A percentile compares a stretch with the other conserved stretches of the same genome.
Conservation (phyloP, 2,888 invertebrate genomes). For the Euphydryas editha region DNA sequence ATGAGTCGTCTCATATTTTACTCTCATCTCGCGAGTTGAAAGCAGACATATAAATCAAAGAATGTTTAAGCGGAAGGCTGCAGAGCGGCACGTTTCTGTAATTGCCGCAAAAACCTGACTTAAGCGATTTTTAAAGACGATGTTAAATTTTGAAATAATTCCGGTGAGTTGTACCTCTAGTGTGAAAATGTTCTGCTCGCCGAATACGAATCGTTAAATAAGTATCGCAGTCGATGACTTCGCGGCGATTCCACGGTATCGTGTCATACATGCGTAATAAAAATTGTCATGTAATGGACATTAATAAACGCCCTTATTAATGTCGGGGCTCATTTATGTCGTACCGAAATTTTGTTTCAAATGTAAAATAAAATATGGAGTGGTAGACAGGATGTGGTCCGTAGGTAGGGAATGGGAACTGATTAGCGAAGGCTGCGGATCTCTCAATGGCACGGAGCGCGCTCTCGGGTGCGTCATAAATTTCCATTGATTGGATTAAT, state of each 20-base stretch:
- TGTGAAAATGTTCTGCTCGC: slow-evolving; percentile 30
- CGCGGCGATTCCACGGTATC: slow-evolving; percentile 5
- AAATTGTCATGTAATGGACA: not conserved
- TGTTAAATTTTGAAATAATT: slow-evolving; percentile 80
- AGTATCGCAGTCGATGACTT: not conserved
- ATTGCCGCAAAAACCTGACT: slow-evolving; percentile 79
- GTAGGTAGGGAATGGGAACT: slow-evolving; percentile 63
- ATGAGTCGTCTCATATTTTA: slow-evolving; percentile 79
- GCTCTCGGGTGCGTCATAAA: slow-evolving; percentile 82
- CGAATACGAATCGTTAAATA: slow-evolving; percentile 32
- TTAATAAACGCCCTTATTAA: slow-evolving; percentile 4
- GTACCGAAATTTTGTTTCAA: slow-evolving; percentile 20
- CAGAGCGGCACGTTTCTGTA: slow-evolving; percentile 75
- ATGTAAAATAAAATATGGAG: slow-evolving; percentile 51
- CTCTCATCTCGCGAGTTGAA: slow-evolving; percentile 64
- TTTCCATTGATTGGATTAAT: slow-evolving; percentile 84
- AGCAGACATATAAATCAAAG: slow-evolving; percentile 80
- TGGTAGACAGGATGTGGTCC: slow-evolving; percentile 54
- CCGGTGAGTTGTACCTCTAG: slow-evolving; percentile 40
- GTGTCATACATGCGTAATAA: not conserved
- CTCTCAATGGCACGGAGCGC: slow-evolving; percentile 69
- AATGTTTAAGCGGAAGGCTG: slow-evolving; percentile 71
- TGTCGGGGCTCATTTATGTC: slow-evolving; percentile 13
- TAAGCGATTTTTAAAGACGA: slow-evolving; percentile 75
- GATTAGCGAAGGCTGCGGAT: slow-evolving; percentile 72